Conservation (phyloP, 2,888 invertebrate species). For the Leucophora obtusa region DNA sequence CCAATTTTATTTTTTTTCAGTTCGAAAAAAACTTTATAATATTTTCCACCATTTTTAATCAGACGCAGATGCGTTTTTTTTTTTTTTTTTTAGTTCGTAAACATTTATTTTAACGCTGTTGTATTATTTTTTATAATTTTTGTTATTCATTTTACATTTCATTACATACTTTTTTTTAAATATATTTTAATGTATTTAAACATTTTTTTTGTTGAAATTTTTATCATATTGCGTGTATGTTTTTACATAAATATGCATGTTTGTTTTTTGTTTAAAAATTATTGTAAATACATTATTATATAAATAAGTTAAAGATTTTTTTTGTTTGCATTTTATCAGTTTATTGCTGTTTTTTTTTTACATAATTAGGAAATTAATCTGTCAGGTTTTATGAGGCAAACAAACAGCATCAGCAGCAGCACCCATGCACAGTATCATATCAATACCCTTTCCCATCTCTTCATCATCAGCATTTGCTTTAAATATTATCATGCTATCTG, state of each 20-base stretch:
- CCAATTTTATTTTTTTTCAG: conserved; percentile 23
- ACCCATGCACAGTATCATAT: background rate
- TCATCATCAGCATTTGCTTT: too few relatives aligned
- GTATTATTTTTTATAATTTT: background rate
- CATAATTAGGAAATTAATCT: conserved; percentile 68
- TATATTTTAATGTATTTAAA: conserved; percentile 29
- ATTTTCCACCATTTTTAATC: conserved; percentile 40
- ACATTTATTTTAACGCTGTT: background rate
- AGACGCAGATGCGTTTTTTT: conserved; percentile 43
- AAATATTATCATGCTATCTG: too few relatives aligned
- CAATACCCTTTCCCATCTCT: background rate
- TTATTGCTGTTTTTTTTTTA: conserved; percentile 53
- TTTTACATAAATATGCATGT: conserved; percentile 36
- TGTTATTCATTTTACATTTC: background rate
- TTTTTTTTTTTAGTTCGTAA: conserved; percentile 16
- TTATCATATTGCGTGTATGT: conserved; percentile 58
- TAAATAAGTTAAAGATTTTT: conserved; percentile 8
- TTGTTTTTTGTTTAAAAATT: conserved; percentile 15
- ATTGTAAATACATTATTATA: conserved; percentile 20
- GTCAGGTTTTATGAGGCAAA: conserved; percentile 66
- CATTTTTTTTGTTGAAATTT: conserved; percentile 19
- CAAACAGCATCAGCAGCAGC: conserved; percentile 33
- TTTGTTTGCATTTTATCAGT: conserved; percentile 17
- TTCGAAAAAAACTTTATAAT: background rate
- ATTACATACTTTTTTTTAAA: background rate